phyloP scores from a whole-genome alignment of 2,113 vertebrate genomes.

The Suncus etruscus region DNA sequence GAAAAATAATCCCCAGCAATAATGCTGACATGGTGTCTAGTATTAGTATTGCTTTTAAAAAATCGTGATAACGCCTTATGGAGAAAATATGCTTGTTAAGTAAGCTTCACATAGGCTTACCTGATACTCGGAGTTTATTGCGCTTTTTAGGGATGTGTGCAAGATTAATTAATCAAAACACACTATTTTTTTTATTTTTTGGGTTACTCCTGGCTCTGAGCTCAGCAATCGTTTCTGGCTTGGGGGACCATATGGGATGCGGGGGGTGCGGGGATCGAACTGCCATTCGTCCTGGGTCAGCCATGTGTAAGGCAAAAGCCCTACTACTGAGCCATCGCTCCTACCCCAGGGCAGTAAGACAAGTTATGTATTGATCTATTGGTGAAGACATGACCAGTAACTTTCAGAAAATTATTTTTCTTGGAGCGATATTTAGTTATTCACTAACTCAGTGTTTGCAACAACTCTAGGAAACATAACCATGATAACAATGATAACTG shows the following conservation, averaged over 20 bases:
- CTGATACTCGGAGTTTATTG: background rate
- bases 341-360: no score
- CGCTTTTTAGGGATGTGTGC: background rate
- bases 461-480: background rate
- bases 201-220: no score
- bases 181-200: background rate
- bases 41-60: background rate
- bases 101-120: background rate
- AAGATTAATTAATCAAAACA: constrained; percentile 1
- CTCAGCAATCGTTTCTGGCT: no score
- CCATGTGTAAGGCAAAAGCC: background rate
- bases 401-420: background rate
- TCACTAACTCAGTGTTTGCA: background rate
- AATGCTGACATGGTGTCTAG: no score
- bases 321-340: no score
- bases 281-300: no score
- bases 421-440: background rate
- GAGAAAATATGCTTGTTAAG: background rate
- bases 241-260: no score
- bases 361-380: constrained; percentile 4
- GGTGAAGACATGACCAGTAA: constrained; percentile 11
- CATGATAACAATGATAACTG: accelerated
- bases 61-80: background rate
- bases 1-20: background rate
- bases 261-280: no score